Conservation (phyloP, 2,797 vertebrate genomes). For the Craterocephalus amniculus region DNA sequence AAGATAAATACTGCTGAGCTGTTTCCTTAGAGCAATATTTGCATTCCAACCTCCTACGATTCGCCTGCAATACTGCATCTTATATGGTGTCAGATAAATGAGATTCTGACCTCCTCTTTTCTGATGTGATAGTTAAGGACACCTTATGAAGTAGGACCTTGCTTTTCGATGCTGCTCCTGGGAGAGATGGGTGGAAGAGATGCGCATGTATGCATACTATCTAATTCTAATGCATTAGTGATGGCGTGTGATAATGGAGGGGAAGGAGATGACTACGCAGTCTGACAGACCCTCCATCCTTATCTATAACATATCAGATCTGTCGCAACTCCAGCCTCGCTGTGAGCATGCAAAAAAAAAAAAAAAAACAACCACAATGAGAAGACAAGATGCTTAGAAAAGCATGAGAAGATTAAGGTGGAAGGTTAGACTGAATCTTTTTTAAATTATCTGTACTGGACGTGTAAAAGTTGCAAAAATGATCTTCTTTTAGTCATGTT, state of each 20-base stretch:
- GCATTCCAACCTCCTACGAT: neutral
- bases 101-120: conserved; percentile 8
- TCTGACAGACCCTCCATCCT: conserved; percentile 32
- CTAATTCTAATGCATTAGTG: conserved; percentile 37
- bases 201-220: neutral
- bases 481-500: neutral
- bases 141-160: conserved; percentile 8
- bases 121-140: conserved; percentile 20
- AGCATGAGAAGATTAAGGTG: no score
- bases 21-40: no score
- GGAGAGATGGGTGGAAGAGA: neutral
- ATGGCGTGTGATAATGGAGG: conserved; percentile 44
- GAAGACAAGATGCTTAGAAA: neutral
- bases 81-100: neutral
- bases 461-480: neutral
- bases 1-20: no score
- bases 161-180: conserved; percentile 19
- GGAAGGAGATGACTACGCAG: conserved; percentile 58
- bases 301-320: conserved; percentile 48
- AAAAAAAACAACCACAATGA: neutral
- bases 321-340: conserved; percentile 26
- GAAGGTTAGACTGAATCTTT: neutral
- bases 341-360: conserved; percentile 8
- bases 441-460: neutral
- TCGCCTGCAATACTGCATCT: neutral